These are phyloP conservation scores for Polymixis flavicincta DNA, from an alignment of 2,888 invertebrate genomes.

Conservation along the genomic window DNA sequence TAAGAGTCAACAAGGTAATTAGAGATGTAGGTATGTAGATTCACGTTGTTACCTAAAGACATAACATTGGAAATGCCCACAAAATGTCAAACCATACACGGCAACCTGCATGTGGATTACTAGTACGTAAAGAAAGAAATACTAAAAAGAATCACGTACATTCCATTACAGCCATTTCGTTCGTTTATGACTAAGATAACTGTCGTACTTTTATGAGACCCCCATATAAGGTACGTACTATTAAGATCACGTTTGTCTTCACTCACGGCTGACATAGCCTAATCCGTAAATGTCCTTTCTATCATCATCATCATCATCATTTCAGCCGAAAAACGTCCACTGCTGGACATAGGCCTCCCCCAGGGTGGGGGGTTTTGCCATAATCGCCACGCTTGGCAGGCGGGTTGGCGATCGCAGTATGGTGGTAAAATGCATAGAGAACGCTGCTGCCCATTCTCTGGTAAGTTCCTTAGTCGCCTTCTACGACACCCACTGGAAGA, in stretches of 20 bases:
- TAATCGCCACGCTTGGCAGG: too few species aligned
- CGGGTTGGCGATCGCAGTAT: too few species aligned
- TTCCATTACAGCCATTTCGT: constrained; percentile 63
- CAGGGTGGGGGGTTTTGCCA: too few species aligned
- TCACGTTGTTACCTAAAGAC: neutral
- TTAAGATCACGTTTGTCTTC: constrained; percentile 47
- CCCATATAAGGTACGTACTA: constrained; percentile 61
- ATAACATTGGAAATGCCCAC: neutral
- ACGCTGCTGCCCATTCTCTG: too few species aligned
- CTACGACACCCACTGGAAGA: too few species aligned
- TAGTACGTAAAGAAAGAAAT: constrained; percentile 58
- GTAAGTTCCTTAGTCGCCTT: too few species aligned
- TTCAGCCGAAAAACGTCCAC: too few species aligned
- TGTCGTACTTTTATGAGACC: constrained; percentile 62
- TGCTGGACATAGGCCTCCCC: too few species aligned
- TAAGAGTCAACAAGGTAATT: too few species aligned
- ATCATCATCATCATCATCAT: too few species aligned
- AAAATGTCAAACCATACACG: neutral
- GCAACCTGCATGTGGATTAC: constrained; percentile 21
- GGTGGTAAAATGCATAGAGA: too few species aligned
- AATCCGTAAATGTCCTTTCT: constrained; percentile 49
- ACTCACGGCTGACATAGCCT: constrained; percentile 43
- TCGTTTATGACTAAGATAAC: constrained; percentile 65
- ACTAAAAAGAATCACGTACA: constrained; percentile 70
- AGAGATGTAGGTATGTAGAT: neutral